Base-by-base conservation (phyloP, 2,888 invertebrate genomes). In the Sympetrum striolatum region DNA sequence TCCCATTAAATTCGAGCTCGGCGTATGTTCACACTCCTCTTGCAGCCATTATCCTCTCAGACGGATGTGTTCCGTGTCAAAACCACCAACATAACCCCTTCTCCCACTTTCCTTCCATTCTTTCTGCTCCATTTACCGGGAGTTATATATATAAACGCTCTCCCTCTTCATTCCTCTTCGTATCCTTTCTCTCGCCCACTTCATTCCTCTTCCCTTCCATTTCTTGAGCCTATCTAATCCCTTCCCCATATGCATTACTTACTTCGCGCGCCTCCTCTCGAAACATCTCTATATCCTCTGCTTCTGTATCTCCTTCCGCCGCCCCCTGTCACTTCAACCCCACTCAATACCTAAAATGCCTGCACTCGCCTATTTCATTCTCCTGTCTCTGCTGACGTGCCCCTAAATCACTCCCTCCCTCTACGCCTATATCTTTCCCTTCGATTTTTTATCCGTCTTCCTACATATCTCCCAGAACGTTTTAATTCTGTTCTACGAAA, bases 11-110 rank as follows among this genome's bases (percentile, higher is more conserved):
- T 58, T 37, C 39, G 25, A 53, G 31, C 82, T 48, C 82, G 15
- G 86, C n/a, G 60, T 22, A 53, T 15, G 86, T 60, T 86, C 60
- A 37, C 60, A 35, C 60, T 64, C 64, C 60, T 64, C 60, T 60
- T 37, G 35, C 64, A 22, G 60, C 86, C 86, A 86, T 86, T 86
- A 86, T 60, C 86, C 58, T 86, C 86, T 86, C 86, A 86, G 37
- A 86, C 86, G 60, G 60, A 86, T 60, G 86, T 86, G 86, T 60
- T 60, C 86, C 31, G 37, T 60, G 86, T 86, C 86, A 86, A 86
- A 86, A 60, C 60, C 86, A 60, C 86, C 86, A 86, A 86, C 86
- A 86, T 31, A 60, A 86, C 73, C 73, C 73, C 73, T 73, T 73
- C 25, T 25, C 25, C 73, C 73, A 31, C 73, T 31, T 73, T 73